Percentiles rank a stretch among this genome's conserved stretches.
phyloP scores from a whole-genome alignment of 2,797 vertebrate species.

The Neosilurus hyrtlii region DNA sequence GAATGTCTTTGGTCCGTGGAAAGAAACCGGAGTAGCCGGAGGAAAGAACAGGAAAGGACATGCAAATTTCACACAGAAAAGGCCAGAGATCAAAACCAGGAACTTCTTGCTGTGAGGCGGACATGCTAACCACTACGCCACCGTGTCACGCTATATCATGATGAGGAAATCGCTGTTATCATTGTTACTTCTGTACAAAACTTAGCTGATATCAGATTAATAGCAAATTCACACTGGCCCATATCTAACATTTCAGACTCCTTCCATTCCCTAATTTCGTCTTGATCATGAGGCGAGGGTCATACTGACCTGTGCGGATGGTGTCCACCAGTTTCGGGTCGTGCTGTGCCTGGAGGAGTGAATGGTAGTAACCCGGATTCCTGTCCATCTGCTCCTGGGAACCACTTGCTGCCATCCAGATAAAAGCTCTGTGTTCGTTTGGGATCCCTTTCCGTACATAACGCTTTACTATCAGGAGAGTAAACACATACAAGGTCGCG shows the following conservation, averaged over 20 bases:
- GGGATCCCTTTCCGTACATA: constrained; percentile 94
- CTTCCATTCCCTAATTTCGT: neutral
- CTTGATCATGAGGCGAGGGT: neutral
- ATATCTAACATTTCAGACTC: neutral
- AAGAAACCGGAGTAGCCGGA: too few species aligned
- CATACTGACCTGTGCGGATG: constrained; percentile 81
- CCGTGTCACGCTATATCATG: neutral
- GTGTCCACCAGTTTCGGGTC: constrained; percentile 81
- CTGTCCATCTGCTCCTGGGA: constrained; percentile 85
- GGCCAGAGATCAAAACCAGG: too few species aligned
- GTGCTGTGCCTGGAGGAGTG: constrained; percentile 78
- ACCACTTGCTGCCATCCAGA: constrained; percentile 93
- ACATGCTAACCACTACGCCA: too few species aligned
- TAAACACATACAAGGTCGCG: neutral
- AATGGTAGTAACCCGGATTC: constrained; percentile 85
- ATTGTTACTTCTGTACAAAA: neutral
- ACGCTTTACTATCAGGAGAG: constrained; percentile 81
- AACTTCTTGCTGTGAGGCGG: too few species aligned
- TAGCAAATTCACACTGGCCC: neutral
- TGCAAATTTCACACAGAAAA: too few species aligned
- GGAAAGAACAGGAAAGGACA: too few species aligned
- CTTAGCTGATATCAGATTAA: neutral
- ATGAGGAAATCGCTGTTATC: neutral
- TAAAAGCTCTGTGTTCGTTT: constrained; percentile 80
- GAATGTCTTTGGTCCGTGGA: too few species aligned